Evolutionary conservation across 2,113 vertebrate genomes (phyloP).

Genomic region (Chrysemys picta): DNA sequence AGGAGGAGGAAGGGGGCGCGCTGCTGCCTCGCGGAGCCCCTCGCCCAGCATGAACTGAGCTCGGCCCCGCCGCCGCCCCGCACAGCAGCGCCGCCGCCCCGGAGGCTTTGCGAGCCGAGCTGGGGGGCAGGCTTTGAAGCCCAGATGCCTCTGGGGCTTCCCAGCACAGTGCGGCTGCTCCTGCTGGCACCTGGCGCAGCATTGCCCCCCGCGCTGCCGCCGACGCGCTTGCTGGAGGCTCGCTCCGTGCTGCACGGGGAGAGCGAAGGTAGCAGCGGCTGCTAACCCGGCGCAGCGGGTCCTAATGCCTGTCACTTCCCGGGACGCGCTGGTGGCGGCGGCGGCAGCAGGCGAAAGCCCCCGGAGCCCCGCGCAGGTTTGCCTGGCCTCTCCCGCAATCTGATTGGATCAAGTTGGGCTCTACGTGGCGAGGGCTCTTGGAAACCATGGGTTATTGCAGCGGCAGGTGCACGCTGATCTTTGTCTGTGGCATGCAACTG

Average conservation of each 20-base stretch:
- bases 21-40: not conserved
- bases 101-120: slow-evolving; percentile 33
- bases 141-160: slow-evolving; percentile 68
- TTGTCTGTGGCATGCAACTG: slow-evolving; percentile 97
- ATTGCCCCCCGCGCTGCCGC: slow-evolving; percentile 28
- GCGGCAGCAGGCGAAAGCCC: slow-evolving; percentile 68
- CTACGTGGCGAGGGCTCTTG: slow-evolving; percentile 76
- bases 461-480: slow-evolving; percentile 93
- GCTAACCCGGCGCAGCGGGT: slow-evolving; percentile 61
- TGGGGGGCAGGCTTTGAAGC: slow-evolving; percentile 59
- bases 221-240: slow-evolving; percentile 43
- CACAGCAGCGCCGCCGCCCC: not conserved
- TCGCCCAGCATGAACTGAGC: slow-evolving; percentile 6
- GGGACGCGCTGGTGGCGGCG: slow-evolving; percentile 52
- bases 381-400: slow-evolving; percentile 70
- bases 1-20: not conserved
- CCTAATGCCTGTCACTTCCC: slow-evolving; percentile 80
- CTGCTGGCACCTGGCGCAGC: slow-evolving; percentile 57
- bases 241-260: slow-evolving; percentile 57
- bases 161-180: slow-evolving; percentile 54
- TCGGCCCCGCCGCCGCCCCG: slow-evolving; percentile 3
- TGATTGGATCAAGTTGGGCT: slow-evolving; percentile 77
- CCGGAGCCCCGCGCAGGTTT: slow-evolving; percentile 62
- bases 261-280: slow-evolving; percentile 64
- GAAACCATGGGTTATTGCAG: slow-evolving; percentile 95